Evolutionary conservation across 2,888 invertebrate species (phyloP).

Genomic region (Iselma pallidipennis): DNA sequence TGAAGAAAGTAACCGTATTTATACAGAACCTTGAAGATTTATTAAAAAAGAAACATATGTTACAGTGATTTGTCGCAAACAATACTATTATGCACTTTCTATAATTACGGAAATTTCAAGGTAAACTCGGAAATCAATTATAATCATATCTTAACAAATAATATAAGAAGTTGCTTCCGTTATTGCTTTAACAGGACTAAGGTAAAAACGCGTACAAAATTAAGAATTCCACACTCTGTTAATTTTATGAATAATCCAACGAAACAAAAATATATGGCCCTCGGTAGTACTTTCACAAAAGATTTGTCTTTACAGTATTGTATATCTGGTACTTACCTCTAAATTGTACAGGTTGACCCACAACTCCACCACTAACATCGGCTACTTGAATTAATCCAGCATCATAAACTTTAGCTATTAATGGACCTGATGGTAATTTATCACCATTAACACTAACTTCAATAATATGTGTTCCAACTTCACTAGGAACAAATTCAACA

Average conservation of each 20-base stretch:
- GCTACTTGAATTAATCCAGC: conserved; percentile 92
- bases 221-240: not conserved
- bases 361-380: conserved; percentile 90
- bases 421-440: conserved; percentile 86
- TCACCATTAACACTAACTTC: conserved; percentile 87
- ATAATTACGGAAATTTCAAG: conserved; percentile 18
- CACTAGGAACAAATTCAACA: conserved; percentile 89
- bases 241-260: not conserved
- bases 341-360: conserved; percentile 96
- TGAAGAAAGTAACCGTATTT: not conserved
- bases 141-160: not conserved
- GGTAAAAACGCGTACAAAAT: not conserved
- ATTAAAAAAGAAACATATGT: conserved; percentile 21
- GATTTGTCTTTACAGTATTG: too few relatives aligned
- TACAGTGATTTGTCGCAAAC: conserved; percentile 20
- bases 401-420: conserved; percentile 94
- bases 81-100: conserved; percentile 24
- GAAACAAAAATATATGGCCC: not conserved
- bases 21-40: not conserved
- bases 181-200: not conserved
- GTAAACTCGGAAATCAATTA: conserved; percentile 13
- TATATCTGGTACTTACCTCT: conserved; percentile 66
- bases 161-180: not conserved
- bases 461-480: conserved; percentile 93
- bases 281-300: conserved; percentile 14